Conservation (phyloP, 2,113 vertebrate genomes). For the Puntigrus tetrazona region DNA sequence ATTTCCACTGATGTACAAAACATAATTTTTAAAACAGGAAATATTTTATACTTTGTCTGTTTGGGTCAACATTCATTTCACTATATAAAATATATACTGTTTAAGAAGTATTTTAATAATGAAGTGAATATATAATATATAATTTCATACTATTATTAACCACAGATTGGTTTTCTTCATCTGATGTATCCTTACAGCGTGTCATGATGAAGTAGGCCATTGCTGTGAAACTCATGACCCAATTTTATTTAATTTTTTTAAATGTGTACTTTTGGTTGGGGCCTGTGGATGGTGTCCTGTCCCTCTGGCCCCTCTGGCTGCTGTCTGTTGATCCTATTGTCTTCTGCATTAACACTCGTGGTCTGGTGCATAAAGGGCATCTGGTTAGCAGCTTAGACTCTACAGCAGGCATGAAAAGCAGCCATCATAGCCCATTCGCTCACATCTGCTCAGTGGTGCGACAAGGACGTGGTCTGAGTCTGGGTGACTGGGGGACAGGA, state of each 20-base stretch:
- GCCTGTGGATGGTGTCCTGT: constrained; percentile 71
- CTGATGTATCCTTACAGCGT: background rate
- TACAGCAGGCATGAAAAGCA: constrained; percentile 93
- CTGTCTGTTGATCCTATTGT: constrained; percentile 84
- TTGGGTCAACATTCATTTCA: background rate
- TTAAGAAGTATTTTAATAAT: background rate
- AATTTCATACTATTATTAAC: no score
- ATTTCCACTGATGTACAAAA: background rate
- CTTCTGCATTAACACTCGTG: constrained; percentile 84
- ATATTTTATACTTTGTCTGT: background rate
- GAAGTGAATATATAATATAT: no score
- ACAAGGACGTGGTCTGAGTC: constrained; percentile 91
- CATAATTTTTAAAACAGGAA: background rate
- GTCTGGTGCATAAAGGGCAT: constrained; percentile 92
- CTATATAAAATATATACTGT: background rate
- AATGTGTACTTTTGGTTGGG: constrained; percentile 63
- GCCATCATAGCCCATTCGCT: constrained; percentile 95
- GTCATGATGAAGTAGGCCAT: background rate
- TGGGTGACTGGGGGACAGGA: constrained; percentile 85
- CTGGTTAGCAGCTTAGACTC: constrained; percentile 98
- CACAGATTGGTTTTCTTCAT: background rate
- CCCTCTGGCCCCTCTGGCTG: constrained; percentile 60
- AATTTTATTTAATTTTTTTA: constrained; percentile 15
- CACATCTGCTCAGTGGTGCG: constrained; percentile 97
- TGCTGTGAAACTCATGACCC: constrained; percentile 61